Percentiles rank a stretch among this genome's conserved stretches.
Conservation (phyloP, 1,140 invertebrate species). For the Temnothorax longispinosus region DNA sequence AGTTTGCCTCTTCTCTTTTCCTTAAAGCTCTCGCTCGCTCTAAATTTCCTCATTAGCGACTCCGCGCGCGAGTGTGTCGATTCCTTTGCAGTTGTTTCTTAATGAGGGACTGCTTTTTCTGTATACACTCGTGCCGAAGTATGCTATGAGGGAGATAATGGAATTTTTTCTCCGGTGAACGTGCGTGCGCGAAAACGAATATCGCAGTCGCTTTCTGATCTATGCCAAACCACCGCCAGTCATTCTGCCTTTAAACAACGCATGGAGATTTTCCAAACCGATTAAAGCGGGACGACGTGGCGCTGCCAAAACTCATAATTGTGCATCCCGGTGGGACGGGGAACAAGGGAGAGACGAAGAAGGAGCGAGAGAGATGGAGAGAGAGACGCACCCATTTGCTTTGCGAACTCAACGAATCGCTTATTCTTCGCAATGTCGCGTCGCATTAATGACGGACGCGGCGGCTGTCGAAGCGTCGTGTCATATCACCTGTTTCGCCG, state of each 20-base stretch:
- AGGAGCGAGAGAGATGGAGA: not conserved
- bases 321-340: slow-evolving; percentile 1
- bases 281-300: slow-evolving; percentile 37
- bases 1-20: not conserved
- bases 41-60: slow-evolving; percentile 32
- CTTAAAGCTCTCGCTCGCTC: not conserved
- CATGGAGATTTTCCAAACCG: slow-evolving; percentile 58
- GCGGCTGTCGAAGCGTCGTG: slow-evolving; percentile 11
- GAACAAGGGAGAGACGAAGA: not conserved
- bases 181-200: not conserved
- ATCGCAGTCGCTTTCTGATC: slow-evolving; percentile 24
- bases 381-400: not conserved
- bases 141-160: slow-evolving; percentile 23
- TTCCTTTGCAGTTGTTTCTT: slow-evolving; percentile 7
- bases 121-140: not conserved
- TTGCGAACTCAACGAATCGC: slow-evolving; percentile 51
- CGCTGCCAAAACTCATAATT: slow-evolving; percentile 65
- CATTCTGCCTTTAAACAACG: slow-evolving; percentile 18
- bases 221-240: not conserved
- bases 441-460: not conserved
- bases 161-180: not conserved
- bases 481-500: slow-evolving; percentile 1
- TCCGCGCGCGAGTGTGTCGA: slow-evolving; percentile 2
- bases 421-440: slow-evolving; percentile 49
- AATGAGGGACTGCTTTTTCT: slow-evolving; percentile 25